Conservation (phyloP, 2,888 invertebrate species). For the Cephus pygmeus region DNA sequence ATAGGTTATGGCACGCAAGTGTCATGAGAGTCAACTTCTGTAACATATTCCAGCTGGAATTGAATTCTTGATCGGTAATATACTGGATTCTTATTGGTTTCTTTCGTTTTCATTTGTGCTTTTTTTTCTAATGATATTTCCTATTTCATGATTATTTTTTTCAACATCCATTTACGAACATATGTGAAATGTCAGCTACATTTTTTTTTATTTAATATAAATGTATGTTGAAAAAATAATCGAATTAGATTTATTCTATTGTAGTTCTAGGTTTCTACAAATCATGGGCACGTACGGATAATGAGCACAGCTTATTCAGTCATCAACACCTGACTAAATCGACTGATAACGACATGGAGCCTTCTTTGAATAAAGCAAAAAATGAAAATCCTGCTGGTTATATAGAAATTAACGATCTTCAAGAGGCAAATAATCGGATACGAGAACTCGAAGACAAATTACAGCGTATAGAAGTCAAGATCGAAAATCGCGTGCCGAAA, state of each 20-base stretch:
- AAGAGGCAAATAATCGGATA: conserved; percentile 74
- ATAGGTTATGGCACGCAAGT: neutral
- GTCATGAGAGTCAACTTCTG: neutral
- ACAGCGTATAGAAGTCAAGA: conserved; percentile 75
- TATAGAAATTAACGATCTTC: conserved; percentile 66
- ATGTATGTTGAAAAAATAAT: neutral
- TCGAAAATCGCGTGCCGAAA: conserved; percentile 72
- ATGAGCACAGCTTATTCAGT: conserved; percentile 39
- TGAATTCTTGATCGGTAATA: neutral
- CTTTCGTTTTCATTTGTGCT: conserved; percentile 1
- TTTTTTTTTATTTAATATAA: neutral
- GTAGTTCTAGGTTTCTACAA: conserved; percentile 66
- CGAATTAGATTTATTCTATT: conserved; percentile 23
- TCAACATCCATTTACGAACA: neutral
- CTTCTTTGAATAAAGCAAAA: conserved; percentile 13
- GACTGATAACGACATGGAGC: conserved; percentile 27
- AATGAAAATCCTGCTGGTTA: neutral
- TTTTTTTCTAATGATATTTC: neutral
- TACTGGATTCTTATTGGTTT: neutral
- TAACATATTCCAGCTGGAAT: neutral
- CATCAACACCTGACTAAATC: conserved; percentile 19
- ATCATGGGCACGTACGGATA: conserved; percentile 59
- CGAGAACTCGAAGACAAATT: conserved; percentile 79
- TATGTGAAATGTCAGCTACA: neutral
- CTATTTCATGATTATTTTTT: neutral